Base-by-base conservation (phyloP, 2,888 invertebrate genomes). In the Agrotis clavis region DNA sequence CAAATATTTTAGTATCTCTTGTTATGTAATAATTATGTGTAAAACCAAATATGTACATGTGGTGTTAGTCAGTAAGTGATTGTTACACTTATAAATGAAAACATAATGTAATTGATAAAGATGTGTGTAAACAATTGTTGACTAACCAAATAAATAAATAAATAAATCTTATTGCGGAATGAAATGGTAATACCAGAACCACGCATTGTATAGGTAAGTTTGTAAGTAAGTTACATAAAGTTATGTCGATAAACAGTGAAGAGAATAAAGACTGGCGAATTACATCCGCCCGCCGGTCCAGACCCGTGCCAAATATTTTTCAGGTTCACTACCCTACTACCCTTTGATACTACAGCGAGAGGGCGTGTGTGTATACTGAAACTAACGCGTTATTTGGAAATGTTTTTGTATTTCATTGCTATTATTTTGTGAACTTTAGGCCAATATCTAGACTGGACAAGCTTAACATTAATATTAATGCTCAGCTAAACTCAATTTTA, bases 251-350 rank as follows among this genome's bases (percentile, higher is more conserved):
- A 56, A 13, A 60, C 25, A 56, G 11, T 54, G 48, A 62, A 56
- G 74, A 13, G 56, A 45, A 53, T 68, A 61, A 50, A 30, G 56
- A 56, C 48, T 14, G 41, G 25, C 9, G 35, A 74, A 77, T 79
- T 47, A 65, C 53, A 51, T 65, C 64, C 41, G 30, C 41, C 64
- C 41, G 30, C 41, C 53, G 41, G 30, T 21, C 67, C 61, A 19
- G 54, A 54, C n/a, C 53, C 48, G 30, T 71, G 77, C 82, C 82
- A 79, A 79, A 77, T 75, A 13, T 67, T 81, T 71, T 77, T 77
- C 54, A 45, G 77, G 71, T 77, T 71, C 78, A 79, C 35, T 71
- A n/a, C 18, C 61, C 67, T 53, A 79, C 35, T 71, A n/a, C 18
- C 61, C 67, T 53, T 63, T 50, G 30, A 66, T 77, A 79, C 51